Base-by-base conservation (phyloP, 1,140 invertebrate genomes). In the Drosophila parabipectinata region DNA sequence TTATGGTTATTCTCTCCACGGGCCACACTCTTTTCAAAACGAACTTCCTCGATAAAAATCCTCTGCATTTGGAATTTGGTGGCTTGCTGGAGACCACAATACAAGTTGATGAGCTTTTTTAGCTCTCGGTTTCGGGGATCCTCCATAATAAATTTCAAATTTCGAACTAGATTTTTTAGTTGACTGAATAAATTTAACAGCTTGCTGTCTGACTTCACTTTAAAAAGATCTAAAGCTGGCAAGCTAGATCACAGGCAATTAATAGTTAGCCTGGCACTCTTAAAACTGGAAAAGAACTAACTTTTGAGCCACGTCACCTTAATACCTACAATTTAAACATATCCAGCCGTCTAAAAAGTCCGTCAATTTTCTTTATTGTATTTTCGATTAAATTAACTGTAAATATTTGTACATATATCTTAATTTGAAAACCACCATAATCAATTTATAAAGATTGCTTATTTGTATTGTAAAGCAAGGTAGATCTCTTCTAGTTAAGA, bases 221-320 rank as follows among this genome's bases (percentile, higher is more conserved):
- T 1, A 1, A 51, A n/a, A 32, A 8, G 21, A 21, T 50, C 2
- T 26, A 24, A 44, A 32, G 34, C n/a, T 59, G 41, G 30, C 37
- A 55, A 1, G 32, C 48, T 50, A 9, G 21, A 30, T 60, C 44
- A 51, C 56, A 54, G 45, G 57, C 39, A 60, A 47, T 62, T 62
- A 72, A 21, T 21, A 21, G 21, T 21, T 1, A 15, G 1, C 15
- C 21, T 21, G 28, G 18, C 34, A 67, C 9, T 10, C 15, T 26
- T 39, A n/a, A n/a, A 66, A 67, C 37, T 59, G 18, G 37, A 67
- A 24, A 7, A 12, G 64, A 51, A 59, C 26, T 30, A 72, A 75
- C 50, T 75, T 75, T 54, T 56, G 14, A 34, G 34, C 32, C 51
- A 53, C 18, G 28, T 14, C 32, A 14, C 24, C n/a, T 3, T 3